Percentiles rank a stretch among this genome's conserved stretches.
Evolutionary conservation across 2,113 vertebrate genomes (phyloP).

Genomic region (Piprites chloris): DNA sequence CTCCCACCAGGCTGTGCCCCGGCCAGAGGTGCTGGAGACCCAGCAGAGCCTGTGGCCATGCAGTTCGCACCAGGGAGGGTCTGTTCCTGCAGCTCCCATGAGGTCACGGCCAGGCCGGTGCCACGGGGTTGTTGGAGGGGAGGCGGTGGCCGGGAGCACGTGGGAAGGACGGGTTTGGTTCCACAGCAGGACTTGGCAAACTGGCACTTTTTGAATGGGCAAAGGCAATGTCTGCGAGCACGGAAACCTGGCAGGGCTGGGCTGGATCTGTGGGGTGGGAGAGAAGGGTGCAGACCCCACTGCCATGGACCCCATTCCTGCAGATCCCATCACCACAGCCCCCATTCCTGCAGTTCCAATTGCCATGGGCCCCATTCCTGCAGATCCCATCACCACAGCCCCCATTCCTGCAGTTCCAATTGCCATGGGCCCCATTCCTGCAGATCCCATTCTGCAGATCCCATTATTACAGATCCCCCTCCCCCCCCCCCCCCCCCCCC

Average conservation of each 20-base stretch:
- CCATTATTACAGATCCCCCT: background rate
- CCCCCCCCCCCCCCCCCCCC: too few relatives aligned
- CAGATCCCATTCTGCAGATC: rapidly evolving
- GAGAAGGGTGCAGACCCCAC: background rate
- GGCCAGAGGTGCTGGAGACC: background rate
- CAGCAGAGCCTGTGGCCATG: background rate
- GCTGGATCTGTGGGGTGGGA: rapidly evolving
- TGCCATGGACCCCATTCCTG: rapidly evolving
- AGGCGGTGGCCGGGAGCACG: rapidly evolving
- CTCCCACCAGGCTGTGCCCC: rapidly evolving
- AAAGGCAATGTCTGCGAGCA: rapidly evolving
- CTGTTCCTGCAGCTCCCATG: rapidly evolving
- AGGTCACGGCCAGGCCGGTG: rapidly evolving
- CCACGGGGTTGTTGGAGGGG: rapidly evolving
- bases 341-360: too few relatives aligned
- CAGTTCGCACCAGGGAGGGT: background rate
- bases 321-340: rapidly evolving
- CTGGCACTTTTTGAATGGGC: rapidly evolving
- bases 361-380: rapidly evolving
- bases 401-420: too few relatives aligned
- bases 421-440: rapidly evolving
- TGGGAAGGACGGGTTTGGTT: background rate
- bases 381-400: rapidly evolving
- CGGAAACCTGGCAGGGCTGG: background rate
- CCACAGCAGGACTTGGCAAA: background rate